Conservation (phyloP, 2,113 vertebrate genomes). For the Coptodon bakossiorum region DNA sequence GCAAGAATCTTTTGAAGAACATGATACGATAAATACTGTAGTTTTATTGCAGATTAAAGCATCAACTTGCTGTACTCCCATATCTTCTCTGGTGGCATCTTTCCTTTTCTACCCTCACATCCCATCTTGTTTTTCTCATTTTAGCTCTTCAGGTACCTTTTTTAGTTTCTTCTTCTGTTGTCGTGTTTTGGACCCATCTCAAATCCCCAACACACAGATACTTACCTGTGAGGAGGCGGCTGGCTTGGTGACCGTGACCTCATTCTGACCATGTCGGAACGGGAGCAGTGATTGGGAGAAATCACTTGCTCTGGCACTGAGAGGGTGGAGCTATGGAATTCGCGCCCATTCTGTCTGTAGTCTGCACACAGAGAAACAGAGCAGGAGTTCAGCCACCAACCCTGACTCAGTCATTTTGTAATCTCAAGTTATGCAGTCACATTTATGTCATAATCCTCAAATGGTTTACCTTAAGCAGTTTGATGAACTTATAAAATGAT, state of each 20-base stretch:
- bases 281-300: constrained; percentile 84
- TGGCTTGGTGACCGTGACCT: constrained; percentile 91
- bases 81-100: not conserved
- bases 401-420: not conserved
- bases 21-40: not conserved
- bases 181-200: not conserved
- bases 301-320: constrained; percentile 94
- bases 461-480: not conserved
- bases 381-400: not conserved
- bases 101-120: not conserved
- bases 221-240: constrained; percentile 85
- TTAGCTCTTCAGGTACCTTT: not conserved
- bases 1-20: not conserved
- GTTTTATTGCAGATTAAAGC: not conserved
- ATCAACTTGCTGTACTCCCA: not conserved
- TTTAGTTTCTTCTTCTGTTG: not conserved
- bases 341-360: constrained; percentile 84
- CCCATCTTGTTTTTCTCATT: not conserved
- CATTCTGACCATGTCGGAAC: constrained; percentile 79
- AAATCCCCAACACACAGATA: not conserved
- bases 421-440: not conserved
- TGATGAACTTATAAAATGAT: not conserved
- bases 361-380: constrained; percentile 68
- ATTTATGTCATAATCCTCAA: not conserved
- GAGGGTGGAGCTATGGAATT: constrained; percentile 89